Evolutionary conservation across 2,797 vertebrate genomes (phyloP), one percentile per base, ranked within the genome.

Genomic region (Sebastes oblongus): DNA sequence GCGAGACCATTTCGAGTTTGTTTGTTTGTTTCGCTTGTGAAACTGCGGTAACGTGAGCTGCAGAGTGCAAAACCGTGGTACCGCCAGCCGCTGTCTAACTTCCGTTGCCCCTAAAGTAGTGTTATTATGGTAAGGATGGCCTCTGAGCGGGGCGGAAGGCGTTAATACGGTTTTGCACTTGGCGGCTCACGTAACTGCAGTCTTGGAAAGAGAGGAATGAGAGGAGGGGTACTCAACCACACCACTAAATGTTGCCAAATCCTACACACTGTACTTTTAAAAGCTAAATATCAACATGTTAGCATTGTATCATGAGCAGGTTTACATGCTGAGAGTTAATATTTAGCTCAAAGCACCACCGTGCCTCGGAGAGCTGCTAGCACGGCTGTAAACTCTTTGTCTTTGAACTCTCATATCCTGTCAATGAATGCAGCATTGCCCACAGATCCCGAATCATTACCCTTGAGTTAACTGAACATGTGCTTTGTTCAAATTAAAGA

Each of bases 371-470:
- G 42, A 52, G 16, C 22, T 62, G 7, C 50, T 27, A 18, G 56
- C 54, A 50, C 14, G 10, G 9, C 46, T 59, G 36, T 39, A 46
- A 27, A 25, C 39, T 25, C n/a, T 67, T 6, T 64, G 5, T 42
- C 14, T 22, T 20, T 85, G 54, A 90, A 79, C 72, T 80, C 69
- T 67, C 29, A n/a, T 54, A 62, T 46, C 52, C 77, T 54, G 66
- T 80, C 71, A 80, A 72, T 70, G 62, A 67, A 55, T 32, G 16
- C 50, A 79, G 66, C 50, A 8, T 72, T 85, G 82, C 75, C 83
- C 82, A 22, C 16, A 27, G 36, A 66, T 27, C 64, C 64, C 42
- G 1, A 27, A 27, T 27, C 1, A 1, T 20, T 46, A 0, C 14
- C 36, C 24, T 78, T 77, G 72, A 75, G 66, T 54, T 54, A 25